Evolutionary conservation across 2,113 vertebrate species (phyloP).

Genomic region (Mirza zaza): DNA sequence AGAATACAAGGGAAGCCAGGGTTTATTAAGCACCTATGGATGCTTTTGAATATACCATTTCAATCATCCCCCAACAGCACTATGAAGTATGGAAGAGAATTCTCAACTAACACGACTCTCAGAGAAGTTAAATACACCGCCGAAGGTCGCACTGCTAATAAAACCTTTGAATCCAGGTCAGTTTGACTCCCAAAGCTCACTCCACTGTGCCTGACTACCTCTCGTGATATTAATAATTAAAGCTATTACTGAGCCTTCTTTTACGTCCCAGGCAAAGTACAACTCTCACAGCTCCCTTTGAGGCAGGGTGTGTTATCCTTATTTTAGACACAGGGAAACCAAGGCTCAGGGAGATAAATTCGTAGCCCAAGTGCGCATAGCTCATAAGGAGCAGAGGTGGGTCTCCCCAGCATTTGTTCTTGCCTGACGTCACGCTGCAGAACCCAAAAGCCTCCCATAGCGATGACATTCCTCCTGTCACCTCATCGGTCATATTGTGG

Average conservation of each 20-base stretch:
- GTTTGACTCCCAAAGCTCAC: neutral
- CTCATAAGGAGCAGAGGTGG: neutral
- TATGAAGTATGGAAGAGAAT: neutral
- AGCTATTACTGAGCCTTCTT: neutral
- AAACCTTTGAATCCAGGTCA: neutral
- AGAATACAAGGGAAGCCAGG: neutral
- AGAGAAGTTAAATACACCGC: neutral
- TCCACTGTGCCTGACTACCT: neutral
- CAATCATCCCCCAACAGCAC: neutral
- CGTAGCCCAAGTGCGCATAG: fast-evolving
- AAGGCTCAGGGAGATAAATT: neutral
- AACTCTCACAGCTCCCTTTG: neutral
- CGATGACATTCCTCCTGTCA: neutral
- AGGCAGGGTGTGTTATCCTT: no score
- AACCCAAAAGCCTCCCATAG: neutral
- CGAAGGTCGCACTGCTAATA: neutral
- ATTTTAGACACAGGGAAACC: neutral
- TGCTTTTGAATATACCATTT: neutral
- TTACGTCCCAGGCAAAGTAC: neutral
- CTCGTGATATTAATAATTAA: neutral
- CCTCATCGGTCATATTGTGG: neutral
- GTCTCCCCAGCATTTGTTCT: neutral
- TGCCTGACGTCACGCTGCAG: neutral
- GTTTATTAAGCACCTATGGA: neutral
- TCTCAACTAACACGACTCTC: neutral